These are phyloP conservation scores for Leptoclinus maculatus DNA, from an alignment of 2,797 vertebrate species.

Conservation along the genomic window DNA sequence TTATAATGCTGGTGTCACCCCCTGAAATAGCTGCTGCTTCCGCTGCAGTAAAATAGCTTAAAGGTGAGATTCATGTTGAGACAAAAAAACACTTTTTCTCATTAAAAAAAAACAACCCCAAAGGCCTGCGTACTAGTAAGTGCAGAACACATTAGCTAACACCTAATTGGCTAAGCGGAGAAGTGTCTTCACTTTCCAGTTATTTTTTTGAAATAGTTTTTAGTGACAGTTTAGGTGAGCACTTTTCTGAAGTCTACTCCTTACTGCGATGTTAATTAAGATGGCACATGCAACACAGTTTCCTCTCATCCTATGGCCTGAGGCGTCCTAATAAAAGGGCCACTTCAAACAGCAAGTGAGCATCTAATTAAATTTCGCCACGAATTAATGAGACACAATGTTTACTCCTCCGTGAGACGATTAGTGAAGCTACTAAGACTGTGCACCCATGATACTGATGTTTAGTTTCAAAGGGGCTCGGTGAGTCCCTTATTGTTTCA, in stretches of 20 bases:
- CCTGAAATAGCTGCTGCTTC: conserved; percentile 4
- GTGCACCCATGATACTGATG: conserved; percentile 23
- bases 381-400: conserved; percentile 70
- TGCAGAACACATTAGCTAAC: conserved; percentile 20
- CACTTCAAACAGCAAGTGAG: conserved; percentile 68
- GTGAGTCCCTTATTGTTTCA: conserved; percentile 18
- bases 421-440: conserved; percentile 44
- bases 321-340: conserved; percentile 53
- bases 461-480: conserved; percentile 27
- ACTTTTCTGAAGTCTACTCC: conserved; percentile 12
- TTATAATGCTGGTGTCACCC: background rate
- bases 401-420: conserved; percentile 50
- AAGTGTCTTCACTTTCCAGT: conserved; percentile 8
- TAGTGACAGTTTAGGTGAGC: background rate
- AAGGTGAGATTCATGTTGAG: conserved; percentile 18
- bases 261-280: conserved; percentile 59
- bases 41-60: conserved; percentile 16
- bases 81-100: conserved; percentile 14
- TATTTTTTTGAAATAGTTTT: conserved; percentile 16
- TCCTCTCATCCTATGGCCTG: conserved; percentile 41
- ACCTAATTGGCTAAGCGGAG: background rate
- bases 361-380: conserved; percentile 72
- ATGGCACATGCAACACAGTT: conserved; percentile 31
- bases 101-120: conserved; percentile 11
- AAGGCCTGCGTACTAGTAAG: background rate